Evolutionary conservation across 2,113 vertebrate species (phyloP).

Genomic region (Lepidothrix coronata): DNA sequence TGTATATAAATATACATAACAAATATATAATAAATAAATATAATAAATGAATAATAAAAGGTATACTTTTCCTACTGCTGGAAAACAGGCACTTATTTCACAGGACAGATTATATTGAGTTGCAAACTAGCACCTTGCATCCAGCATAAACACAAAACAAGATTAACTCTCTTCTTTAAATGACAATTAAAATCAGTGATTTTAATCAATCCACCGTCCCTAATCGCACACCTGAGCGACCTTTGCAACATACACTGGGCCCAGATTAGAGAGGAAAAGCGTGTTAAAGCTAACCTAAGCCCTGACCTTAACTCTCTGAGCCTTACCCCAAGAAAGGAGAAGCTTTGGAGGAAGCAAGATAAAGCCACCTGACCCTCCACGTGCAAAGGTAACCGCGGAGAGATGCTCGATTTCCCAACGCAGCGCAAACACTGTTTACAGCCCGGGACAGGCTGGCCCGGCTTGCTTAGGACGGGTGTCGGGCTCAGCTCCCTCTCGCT

Average conservation of each 20-base stretch:
- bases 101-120: not conserved
- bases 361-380: not conserved
- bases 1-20: not conserved
- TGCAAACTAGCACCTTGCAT: not conserved
- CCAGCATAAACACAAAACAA: fast-evolving
- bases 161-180: not conserved
- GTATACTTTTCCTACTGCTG: not conserved
- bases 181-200: not conserved
- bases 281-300: slow-evolving; percentile 29
- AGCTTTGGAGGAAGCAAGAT: not conserved
- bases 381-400: not conserved
- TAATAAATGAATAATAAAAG: not conserved
- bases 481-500: not conserved
- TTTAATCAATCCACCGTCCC: not conserved
- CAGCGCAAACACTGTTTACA: not conserved
- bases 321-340: not conserved
- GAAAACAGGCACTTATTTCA: not conserved
- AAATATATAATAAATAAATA: not conserved
- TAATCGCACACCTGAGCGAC: not conserved
- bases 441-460: fast-evolving
- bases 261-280: slow-evolving; percentile 17
- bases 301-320: not conserved
- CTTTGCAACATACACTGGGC: not conserved
- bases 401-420: not conserved
- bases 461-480: fast-evolving